Evolutionary conservation across 2,113 vertebrate species (phyloP), one percentile per base, ranked within the genome.

Genomic region (Cyphomyrus discorhynchus): DNA sequence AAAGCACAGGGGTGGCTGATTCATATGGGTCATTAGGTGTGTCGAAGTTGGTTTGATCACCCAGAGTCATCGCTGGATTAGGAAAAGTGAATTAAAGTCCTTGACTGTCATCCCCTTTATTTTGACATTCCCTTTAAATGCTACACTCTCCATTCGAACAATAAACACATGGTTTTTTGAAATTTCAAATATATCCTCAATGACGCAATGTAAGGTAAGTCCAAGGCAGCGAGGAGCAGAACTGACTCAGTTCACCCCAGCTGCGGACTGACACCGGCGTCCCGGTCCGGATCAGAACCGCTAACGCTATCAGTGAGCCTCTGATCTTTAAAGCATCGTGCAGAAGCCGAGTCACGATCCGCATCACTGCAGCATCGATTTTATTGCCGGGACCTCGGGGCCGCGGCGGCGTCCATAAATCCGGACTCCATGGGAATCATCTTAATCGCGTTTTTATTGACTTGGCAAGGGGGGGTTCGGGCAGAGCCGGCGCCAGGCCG

Each of bases 371-470:
- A 7, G 74, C 70, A 83, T 89, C 47, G 88, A 89, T 89, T 88
- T 82, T 82, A 50, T 49, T 42, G 70, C 49, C 2, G 31, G 45
- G 88, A 52, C 66, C 70, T 52, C 70, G 8, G 62, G 62, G 45
- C n/a, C 31, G 19, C 11, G 27, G n/a, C 46, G 10, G 47, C 47
- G 42, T 56, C 70, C 88, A 83, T 80, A 83, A 83, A 89, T 35
- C 49, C 31, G 21, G 50, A 35, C 58, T 89, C 88, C 17, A 31
- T 31, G 77, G 88, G 35, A 89, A 56, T 56, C 35, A 11, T 39
- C 74, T 82, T 89, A 89, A 89, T 89, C 50, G 39, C 49, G 9
- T 50, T 52, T 74, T 50, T 89, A 89, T 82, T 80, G 49, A 89
- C 88, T 89, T 89, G 70, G 66, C 88, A 53, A 17, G 87, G 42